Conservation (phyloP, 2,888 invertebrate genomes). For the Cremastinae sp. region DNA sequence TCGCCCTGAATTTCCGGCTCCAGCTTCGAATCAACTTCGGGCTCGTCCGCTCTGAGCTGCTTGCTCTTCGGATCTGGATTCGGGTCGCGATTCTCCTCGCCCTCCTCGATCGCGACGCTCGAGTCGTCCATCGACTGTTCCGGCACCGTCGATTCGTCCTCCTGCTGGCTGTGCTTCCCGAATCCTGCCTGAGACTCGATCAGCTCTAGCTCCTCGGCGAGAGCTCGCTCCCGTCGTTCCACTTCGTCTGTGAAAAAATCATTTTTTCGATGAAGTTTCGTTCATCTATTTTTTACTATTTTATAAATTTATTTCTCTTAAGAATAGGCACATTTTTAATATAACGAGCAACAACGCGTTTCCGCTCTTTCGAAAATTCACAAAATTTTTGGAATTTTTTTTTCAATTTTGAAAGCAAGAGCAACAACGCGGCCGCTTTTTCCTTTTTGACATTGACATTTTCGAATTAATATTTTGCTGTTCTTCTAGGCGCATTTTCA, state of each 20-base stretch:
- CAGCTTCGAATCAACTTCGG: constrained; percentile 33
- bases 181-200: constrained; percentile 76
- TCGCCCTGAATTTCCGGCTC: constrained; percentile 43
- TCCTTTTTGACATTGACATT: too few relatives aligned
- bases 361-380: too few relatives aligned
- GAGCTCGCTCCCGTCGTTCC: constrained; percentile 73
- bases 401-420: too few relatives aligned
- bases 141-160: constrained; percentile 65
- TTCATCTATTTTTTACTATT: not conserved
- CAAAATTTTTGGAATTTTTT: too few relatives aligned
- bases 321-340: too few relatives aligned
- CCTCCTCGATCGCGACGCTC: constrained; percentile 68
- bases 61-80: constrained; percentile 71
- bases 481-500: too few relatives aligned
- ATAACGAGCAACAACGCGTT: too few relatives aligned
- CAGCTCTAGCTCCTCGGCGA: constrained; percentile 74
- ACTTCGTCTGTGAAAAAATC: constrained; percentile 77
- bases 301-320: constrained; percentile 3
- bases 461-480: too few relatives aligned
- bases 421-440: too few relatives aligned
- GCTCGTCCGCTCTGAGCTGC: constrained; percentile 30
- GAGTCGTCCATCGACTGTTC: constrained; percentile 56
- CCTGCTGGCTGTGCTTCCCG: constrained; percentile 72
- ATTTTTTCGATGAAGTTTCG: not conserved
- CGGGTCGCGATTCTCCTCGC: constrained; percentile 77